phyloP scores from a whole-genome alignment of 2,888 invertebrate genomes.

The Drosophila demipolita region DNA sequence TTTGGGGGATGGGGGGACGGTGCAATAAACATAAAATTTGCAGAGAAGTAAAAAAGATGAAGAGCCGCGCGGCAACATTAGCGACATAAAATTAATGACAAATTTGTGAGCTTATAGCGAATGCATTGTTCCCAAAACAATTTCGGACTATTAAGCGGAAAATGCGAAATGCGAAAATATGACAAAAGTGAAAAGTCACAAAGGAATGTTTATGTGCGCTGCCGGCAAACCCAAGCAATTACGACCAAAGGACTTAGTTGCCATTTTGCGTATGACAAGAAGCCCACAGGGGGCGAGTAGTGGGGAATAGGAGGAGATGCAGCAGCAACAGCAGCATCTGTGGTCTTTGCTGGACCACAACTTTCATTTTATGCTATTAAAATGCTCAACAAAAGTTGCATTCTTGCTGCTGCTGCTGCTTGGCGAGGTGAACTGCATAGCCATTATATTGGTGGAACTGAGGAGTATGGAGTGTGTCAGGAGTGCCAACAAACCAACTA shows the following conservation, averaged over 20 bases:
- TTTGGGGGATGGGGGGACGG: background rate
- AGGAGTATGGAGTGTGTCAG: conserved; percentile 4
- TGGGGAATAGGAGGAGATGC: background rate
- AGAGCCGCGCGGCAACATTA: conserved; percentile 47
- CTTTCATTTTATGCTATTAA: conserved; percentile 41
- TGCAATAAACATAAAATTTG: conserved; percentile 44
- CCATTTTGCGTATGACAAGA: conserved; percentile 43
- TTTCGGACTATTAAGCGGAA: conserved; percentile 64
- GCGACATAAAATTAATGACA: conserved; percentile 76
- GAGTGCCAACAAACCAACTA: conserved; percentile 1
- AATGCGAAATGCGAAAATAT: conserved; percentile 44
- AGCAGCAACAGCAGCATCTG: conserved; percentile 25
- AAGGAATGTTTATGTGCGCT: conserved; percentile 52
- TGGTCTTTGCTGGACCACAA: conserved; percentile 52
- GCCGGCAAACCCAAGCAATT: conserved; percentile 57
- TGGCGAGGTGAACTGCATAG: conserved; percentile 48
- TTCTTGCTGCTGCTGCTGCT: conserved; percentile 38
- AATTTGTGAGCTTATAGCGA: conserved; percentile 63
- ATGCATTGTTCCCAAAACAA: conserved; percentile 64
- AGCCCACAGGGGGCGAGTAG: background rate
- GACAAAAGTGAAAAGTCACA: conserved; percentile 65
- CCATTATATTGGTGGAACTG: conserved; percentile 42
- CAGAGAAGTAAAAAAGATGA: conserved; percentile 4
- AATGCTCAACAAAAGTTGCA: conserved; percentile 62
- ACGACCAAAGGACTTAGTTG: conserved; percentile 55